Conservation (phyloP, 1,140 invertebrate genomes). For the Nymphalis io region DNA sequence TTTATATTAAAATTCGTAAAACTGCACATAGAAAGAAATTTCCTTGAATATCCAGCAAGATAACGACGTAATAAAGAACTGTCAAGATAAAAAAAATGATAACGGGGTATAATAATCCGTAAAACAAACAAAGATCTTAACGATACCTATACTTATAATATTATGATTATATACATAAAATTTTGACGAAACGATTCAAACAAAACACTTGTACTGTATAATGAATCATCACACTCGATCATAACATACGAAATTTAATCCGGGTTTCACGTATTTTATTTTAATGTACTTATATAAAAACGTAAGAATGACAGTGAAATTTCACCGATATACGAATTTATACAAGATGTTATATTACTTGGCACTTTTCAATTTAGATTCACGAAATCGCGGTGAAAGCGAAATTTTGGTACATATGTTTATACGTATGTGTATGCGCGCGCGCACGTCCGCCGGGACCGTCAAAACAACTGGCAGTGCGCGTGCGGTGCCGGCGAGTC, state of each 20-base stretch:
- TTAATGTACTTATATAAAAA: slow-evolving; percentile 6
- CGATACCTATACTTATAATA: not conserved
- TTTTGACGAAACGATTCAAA: not conserved
- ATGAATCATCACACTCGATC: slow-evolving; percentile 8
- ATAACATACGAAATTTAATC: slow-evolving; percentile 8
- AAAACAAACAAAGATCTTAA: not conserved
- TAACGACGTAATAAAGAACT: slow-evolving; percentile 17
- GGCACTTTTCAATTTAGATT: slow-evolving; percentile 46
- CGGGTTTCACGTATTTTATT: slow-evolving; percentile 1
- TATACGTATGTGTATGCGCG: slow-evolving; percentile 25
- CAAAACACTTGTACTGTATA: slow-evolving; percentile 1
- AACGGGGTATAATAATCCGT: slow-evolving; percentile 13
- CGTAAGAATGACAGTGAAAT: slow-evolving; percentile 25
- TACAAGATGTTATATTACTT: slow-evolving; percentile 31
- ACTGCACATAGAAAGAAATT: not conserved
- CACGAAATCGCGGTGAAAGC: slow-evolving; percentile 49
- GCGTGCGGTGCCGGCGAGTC: slow-evolving; percentile 60
- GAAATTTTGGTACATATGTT: slow-evolving; percentile 44
- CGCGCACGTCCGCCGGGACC: slow-evolving; percentile 55
- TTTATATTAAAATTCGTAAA: not conserved
- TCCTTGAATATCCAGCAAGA: slow-evolving; percentile 11
- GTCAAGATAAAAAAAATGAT: slow-evolving; percentile 16
- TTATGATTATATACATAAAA: not conserved
- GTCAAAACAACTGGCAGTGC: slow-evolving; percentile 68
- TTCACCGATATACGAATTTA: slow-evolving; percentile 35